Evolutionary conservation across 2,888 invertebrate species (phyloP), one percentile per base, ranked within the genome.

Genomic region (Pelosia muscerda): DNA sequence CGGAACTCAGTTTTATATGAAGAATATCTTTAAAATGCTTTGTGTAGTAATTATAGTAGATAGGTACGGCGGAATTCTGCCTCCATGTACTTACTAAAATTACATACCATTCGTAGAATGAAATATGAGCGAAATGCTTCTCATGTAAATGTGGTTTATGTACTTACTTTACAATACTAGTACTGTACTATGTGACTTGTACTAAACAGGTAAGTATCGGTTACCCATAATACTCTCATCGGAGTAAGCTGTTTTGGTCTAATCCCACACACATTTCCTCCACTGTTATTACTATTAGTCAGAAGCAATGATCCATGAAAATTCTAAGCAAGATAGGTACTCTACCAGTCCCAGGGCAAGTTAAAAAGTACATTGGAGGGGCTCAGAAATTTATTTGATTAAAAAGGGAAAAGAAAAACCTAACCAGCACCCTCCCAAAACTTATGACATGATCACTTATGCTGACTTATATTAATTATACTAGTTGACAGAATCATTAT

Each of bases 1-100:
- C 84, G 84, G 84, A 86, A 87, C 87, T 88, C 86, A 86, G 88
- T 88, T 86, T 86, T 86, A 82, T 86, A 84, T 83, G 75, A 83
- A 84, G 86, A 86, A 88, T 89, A 89, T 89, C 87, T 87, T 88
- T 87, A 83, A 55, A 61, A 59, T 49, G 61, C 60, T 79, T 84
- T 76, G 70, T 77, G 77, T 79, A 64, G 69, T 78, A 74, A 81
- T 79, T 78, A 80, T 71, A 63, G 75, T n/a, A n/a, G n/a, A n/a
- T n/a, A n/a, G n/a, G n/a, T 73, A 68, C 62, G 63, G 57, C 66
- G 57, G 23, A 55, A 63, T 53, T 63, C 23, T 34, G 34, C 54
- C 65, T 70, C 70, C 72, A 74, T 66, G 67, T 69, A 68, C 57
- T 68, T 69, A 68, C 57, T 68, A 63, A 79, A 75, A 75, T 78